phyloP scores from a whole-genome alignment of 2,888 invertebrate species.

The Caenorhabditis sp. region DNA sequence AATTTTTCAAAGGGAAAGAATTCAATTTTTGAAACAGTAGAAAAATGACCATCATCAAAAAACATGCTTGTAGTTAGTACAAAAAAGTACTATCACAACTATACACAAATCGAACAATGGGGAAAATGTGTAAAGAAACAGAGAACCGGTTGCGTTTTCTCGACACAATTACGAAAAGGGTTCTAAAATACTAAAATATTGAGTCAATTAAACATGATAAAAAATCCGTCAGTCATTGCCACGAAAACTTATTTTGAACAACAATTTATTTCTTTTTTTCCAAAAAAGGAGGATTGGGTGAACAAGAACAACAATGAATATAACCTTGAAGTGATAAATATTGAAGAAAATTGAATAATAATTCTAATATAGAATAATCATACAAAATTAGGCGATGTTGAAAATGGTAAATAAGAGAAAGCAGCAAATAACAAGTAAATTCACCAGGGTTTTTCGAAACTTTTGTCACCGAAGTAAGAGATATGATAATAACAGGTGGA shows the following conservation, averaged over 20 bases:
- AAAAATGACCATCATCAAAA: too few relatives aligned
- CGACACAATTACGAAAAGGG: too few relatives aligned
- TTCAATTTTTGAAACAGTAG: too few relatives aligned
- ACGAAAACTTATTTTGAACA: not conserved
- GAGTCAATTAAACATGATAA: too few relatives aligned
- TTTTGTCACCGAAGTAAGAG: not conserved
- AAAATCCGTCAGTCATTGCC: too few relatives aligned
- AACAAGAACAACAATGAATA: conserved; percentile 1
- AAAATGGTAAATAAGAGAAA: conserved; percentile 4
- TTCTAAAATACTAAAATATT: too few relatives aligned
- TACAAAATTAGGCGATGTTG: not conserved
- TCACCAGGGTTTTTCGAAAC: not conserved
- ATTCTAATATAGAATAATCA: conserved; percentile 24
- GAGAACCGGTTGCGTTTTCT: too few relatives aligned
- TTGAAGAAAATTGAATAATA: not conserved
- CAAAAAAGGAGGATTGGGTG: not conserved
- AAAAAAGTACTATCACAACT: too few relatives aligned
- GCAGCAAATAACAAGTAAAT: conserved; percentile 14
- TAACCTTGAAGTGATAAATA: not conserved
- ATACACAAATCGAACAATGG: too few relatives aligned
- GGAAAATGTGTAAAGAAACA: too few relatives aligned
- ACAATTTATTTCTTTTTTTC: not conserved
- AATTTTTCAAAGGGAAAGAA: too few relatives aligned
- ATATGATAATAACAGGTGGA: not conserved
- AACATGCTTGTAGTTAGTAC: too few relatives aligned